Evolutionary conservation across 2,888 invertebrate species (phyloP).

Genomic region (Nomada fabriciana): DNA sequence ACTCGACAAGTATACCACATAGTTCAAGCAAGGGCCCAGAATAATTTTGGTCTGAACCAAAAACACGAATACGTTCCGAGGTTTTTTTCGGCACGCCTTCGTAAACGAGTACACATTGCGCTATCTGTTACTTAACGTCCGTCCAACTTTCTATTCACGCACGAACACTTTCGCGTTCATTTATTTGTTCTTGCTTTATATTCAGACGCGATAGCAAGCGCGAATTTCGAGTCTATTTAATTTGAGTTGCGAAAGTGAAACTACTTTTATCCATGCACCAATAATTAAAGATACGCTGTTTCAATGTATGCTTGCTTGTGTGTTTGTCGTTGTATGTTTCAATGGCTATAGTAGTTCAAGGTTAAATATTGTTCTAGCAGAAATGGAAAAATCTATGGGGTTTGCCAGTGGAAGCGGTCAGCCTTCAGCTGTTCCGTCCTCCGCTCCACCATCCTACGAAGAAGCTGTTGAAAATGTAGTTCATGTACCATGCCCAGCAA

Average conservation of each 20-base stretch:
- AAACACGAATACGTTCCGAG: constrained; percentile 6
- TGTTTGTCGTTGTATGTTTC: neutral
- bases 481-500: constrained; percentile 39
- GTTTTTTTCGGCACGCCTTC: constrained; percentile 32
- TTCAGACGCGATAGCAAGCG: constrained; percentile 28
- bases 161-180: constrained; percentile 41
- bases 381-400: constrained; percentile 41
- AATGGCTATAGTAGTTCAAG: no score
- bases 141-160: constrained; percentile 76
- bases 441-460: constrained; percentile 81
- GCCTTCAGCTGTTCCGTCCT: constrained; percentile 69
- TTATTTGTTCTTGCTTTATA: constrained; percentile 11
- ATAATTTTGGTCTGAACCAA: constrained; percentile 1
- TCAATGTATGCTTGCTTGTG: neutral
- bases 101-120: constrained; percentile 30
- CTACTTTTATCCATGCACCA: neutral
- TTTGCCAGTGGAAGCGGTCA: constrained; percentile 44
- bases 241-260: constrained; percentile 3
- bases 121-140: constrained; percentile 72
- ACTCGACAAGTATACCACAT: no score
- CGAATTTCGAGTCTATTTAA: constrained; percentile 9
- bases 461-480: constrained; percentile 76
- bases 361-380: constrained; percentile 17
- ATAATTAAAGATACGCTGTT: neutral
- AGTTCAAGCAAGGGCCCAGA: neutral